phyloP scores from a whole-genome alignment of 2,888 invertebrate species.

The Drosophila testacea region DNA sequence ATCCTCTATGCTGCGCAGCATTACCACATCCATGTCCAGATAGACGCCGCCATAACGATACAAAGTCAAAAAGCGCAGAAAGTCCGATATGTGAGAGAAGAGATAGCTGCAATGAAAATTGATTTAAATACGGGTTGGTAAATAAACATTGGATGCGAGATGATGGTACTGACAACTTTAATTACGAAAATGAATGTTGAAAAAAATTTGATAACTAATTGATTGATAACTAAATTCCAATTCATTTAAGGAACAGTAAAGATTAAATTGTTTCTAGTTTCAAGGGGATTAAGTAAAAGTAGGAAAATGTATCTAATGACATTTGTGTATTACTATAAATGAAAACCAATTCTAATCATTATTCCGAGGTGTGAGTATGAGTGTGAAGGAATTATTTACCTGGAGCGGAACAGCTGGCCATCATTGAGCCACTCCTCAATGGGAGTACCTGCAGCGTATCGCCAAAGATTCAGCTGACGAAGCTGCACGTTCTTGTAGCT shows the following conservation, averaged over 20 bases:
- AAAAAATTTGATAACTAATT: too few relatives aligned
- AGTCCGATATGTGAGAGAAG: slow-evolving; percentile 77
- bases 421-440: slow-evolving; percentile 81
- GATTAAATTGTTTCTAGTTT: too few relatives aligned
- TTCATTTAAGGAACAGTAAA: too few relatives aligned
- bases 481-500: slow-evolving; percentile 82
- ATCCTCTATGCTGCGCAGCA: slow-evolving; percentile 86
- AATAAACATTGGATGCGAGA: too few relatives aligned
- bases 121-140: too few relatives aligned
- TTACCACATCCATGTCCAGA: slow-evolving; percentile 91
- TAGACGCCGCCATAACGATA: slow-evolving; percentile 93
- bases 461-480: slow-evolving; percentile 82
- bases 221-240: too few relatives aligned
- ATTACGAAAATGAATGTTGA: too few relatives aligned
- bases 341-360: too few relatives aligned
- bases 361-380: too few relatives aligned
- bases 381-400: slow-evolving; percentile 40
- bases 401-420: slow-evolving; percentile 79
- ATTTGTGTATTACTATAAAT: neutral
- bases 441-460: slow-evolving; percentile 82
- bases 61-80: slow-evolving; percentile 85
- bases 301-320: neutral
- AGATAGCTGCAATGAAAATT: slow-evolving; percentile 36
- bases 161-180: too few relatives aligned
- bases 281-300: neutral